Evolutionary conservation across 2,113 vertebrate genomes (phyloP), one percentile per base, ranked within the genome.

Genomic region (Pygoscelis adeliae): DNA sequence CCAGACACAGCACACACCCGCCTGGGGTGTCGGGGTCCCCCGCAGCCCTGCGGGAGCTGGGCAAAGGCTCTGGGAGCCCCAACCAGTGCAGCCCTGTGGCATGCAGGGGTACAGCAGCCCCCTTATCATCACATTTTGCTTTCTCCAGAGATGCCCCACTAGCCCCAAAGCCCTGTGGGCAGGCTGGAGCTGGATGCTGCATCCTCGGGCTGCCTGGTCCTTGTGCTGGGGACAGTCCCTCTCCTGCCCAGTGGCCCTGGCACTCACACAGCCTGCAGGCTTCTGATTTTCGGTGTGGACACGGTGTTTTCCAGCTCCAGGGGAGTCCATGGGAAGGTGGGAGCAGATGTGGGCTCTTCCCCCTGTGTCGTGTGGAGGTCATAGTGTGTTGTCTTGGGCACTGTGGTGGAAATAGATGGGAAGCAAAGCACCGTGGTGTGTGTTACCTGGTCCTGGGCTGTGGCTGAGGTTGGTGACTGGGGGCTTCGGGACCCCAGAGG

Each of bases 201-300:
- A 61, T 27, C 55, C 55, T 62, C 0, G 1, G 34, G 13, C 65
- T 70, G 55, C 47, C 30, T 59, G 44, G 20, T 36, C 30, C 77
- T 49, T 49, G 50, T 2, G 2, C 15, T 47, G 25, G 38, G 40
- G 16, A n/a, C 0, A 0, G 36, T 58, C 20, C 13, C 30, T 42
- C 42, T 81, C 32, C 17, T 46, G 9, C 6, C 40, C 3, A 0
- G 38, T 61, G 55, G 27, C 38, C 27, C 29, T 22, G 47, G 36
- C 26, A 47, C 89, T 91, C 42, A 78, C 81, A 18, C 17, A 12
- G 25, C 15, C 50, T 23, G 21, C 13, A 5, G 30, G 14, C 6
- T 70, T 27, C 29, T 49, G 38, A 2, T 42, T 53, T 56, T 11
- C 0, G 12, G 14, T 0, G 1, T 26, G 47, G 55, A 13, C 5